phyloP scores from a whole-genome alignment of 2,797 vertebrate genomes.

The Rhinoraja longicauda region DNA sequence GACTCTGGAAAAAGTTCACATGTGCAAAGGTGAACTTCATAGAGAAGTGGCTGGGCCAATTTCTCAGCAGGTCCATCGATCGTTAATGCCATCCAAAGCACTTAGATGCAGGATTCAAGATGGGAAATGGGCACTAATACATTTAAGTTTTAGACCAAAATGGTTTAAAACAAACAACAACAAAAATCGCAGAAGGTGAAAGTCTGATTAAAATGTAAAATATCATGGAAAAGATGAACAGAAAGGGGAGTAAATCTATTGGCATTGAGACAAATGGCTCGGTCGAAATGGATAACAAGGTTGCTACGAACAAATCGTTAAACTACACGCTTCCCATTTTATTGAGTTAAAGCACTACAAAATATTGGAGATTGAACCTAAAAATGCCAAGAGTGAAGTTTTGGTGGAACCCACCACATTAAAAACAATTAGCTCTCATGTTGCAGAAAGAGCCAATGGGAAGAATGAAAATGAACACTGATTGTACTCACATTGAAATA shows the following conservation, averaged over 20 bases:
- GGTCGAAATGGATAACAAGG: not conserved
- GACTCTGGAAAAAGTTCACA: too few species aligned
- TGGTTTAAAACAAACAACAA: not conserved
- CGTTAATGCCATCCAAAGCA: too few species aligned
- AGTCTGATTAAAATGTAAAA: not conserved
- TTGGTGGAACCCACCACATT: not conserved
- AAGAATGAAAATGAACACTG: not conserved
- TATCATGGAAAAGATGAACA: not conserved
- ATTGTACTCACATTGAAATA: conserved; percentile 78
- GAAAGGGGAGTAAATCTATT: not conserved
- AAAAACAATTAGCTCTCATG: not conserved
- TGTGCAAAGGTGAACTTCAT: too few species aligned
- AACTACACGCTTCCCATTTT: not conserved
- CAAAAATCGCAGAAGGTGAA: not conserved
- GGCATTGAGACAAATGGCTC: not conserved
- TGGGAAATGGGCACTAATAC: too few species aligned
- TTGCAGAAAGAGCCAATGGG: not conserved
- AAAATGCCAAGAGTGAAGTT: not conserved
- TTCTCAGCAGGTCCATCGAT: too few species aligned
- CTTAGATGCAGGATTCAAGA: too few species aligned
- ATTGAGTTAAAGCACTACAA: not conserved
- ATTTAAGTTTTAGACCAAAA: too few species aligned
- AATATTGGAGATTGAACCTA: not conserved
- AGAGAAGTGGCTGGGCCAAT: too few species aligned
- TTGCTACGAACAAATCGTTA: not conserved